These are phyloP conservation scores for Pachymerium ferrugineum DNA, from an alignment of 2,888 invertebrate species.

Conservation along the genomic window DNA sequence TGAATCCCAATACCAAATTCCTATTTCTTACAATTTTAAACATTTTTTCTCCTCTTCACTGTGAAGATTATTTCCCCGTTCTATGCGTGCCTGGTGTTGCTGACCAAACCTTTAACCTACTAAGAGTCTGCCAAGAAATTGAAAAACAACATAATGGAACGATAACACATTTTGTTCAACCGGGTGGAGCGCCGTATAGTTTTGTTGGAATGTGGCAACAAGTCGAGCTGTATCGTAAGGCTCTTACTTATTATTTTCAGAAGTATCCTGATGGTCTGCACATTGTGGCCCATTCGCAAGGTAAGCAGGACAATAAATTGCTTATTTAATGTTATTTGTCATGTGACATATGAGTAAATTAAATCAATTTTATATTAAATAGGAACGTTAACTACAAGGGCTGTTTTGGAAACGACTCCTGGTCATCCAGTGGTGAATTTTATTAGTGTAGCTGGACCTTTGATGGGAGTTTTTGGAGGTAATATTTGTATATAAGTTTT, in stretches of 20 bases:
- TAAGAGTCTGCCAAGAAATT: conserved; percentile 34
- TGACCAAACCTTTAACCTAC: conserved; percentile 18
- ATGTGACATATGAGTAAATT: no score
- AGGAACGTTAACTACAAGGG: neutral
- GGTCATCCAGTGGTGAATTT: neutral
- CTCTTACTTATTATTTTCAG: neutral
- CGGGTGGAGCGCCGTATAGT: neutral
- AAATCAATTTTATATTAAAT: neutral
- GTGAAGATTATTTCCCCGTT: neutral
- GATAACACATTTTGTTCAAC: neutral
- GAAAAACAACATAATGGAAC: conserved; percentile 19
- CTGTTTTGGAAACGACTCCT: neutral
- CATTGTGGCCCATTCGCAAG: neutral
- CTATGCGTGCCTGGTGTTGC: conserved; percentile 3
- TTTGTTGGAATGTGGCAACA: neutral
- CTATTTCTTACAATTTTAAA: no score
- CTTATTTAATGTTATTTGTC: neutral
- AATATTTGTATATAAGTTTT: neutral
- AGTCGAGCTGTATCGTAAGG: neutral
- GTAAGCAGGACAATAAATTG: no score
- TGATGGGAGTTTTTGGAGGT: neutral
- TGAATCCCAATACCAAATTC: no score
- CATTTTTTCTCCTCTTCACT: no score
- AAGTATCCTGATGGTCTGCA: neutral
- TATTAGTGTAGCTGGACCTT: neutral